phyloP scores from a whole-genome alignment of 2,113 vertebrate species.

The Podarcis raffonei region DNA sequence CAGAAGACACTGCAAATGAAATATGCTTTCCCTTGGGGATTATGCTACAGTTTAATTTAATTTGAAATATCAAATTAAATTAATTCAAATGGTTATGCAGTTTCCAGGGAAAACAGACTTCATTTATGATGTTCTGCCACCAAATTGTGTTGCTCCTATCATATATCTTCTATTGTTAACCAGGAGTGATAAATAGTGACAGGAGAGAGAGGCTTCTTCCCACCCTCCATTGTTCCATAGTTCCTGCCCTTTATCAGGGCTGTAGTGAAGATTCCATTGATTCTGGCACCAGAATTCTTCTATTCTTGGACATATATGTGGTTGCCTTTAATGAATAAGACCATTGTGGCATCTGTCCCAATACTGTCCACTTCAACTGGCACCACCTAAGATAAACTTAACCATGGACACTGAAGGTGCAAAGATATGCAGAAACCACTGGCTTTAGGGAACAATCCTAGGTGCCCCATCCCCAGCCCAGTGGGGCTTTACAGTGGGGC shows the following conservation, averaged over 20 bases:
- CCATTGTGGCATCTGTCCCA: neutral
- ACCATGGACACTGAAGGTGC: neutral
- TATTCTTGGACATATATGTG: neutral
- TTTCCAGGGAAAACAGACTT: conserved; percentile 84
- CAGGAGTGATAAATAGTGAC: conserved; percentile 76
- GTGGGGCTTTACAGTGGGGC: too few relatives aligned
- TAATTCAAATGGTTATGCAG: conserved; percentile 85
- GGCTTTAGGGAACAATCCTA: neutral
- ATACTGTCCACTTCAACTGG: neutral
- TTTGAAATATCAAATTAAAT: conserved; percentile 88
- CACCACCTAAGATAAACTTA: neutral
- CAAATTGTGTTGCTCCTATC: conserved; percentile 80
- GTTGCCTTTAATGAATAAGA: too few relatives aligned
- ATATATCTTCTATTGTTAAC: conserved; percentile 78
- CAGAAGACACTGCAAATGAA: conserved; percentile 86
- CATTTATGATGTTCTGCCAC: conserved; percentile 82
- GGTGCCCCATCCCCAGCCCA: too few relatives aligned
- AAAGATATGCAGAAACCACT: neutral
- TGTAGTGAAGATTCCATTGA: neutral
- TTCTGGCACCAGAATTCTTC: neutral
- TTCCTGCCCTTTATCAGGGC: conserved; percentile 36
- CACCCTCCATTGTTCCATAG: conserved; percentile 50
- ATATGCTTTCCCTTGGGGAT: conserved; percentile 82
- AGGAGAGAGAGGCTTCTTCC: conserved; percentile 42
- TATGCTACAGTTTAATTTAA: conserved; percentile 88